These are phyloP conservation scores for Heteromyza rotundicornis DNA, from an alignment of 2,888 invertebrate species.

Conservation along the genomic window DNA sequence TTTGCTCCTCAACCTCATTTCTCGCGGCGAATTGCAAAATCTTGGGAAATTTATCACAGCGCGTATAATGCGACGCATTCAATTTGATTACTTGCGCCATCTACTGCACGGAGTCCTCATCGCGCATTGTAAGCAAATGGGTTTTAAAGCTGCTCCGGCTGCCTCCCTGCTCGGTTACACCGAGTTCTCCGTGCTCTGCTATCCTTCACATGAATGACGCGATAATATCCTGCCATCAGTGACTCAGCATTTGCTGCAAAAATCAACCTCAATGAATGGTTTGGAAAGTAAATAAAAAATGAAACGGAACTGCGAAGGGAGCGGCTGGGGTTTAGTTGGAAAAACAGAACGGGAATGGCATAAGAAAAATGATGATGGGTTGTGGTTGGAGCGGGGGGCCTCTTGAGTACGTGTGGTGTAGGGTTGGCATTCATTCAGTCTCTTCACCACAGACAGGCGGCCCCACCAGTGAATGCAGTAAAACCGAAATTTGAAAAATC, in stretches of 20 bases:
- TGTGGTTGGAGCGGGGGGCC: no score
- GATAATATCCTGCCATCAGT: constrained; percentile 49
- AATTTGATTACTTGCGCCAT: constrained; percentile 54
- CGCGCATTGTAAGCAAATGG: not conserved
- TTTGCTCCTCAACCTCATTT: not conserved
- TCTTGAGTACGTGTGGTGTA: no score
- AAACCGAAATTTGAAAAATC: constrained; percentile 5
- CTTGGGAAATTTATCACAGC: not conserved
- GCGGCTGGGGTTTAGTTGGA: no score
- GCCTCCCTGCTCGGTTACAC: not conserved
- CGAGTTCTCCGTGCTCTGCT: not conserved
- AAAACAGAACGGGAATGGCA: no score
- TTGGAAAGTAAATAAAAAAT: not conserved
- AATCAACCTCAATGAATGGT: no score
- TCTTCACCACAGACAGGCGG: not conserved
- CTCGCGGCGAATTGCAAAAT: not conserved
- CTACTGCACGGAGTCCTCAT: constrained; percentile 14
- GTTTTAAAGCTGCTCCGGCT: not conserved
- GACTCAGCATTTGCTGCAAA: constrained; percentile 14
- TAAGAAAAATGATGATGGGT: no score
- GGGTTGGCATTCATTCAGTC: no score
- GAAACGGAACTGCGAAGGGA: not conserved
- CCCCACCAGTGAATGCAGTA: not conserved
- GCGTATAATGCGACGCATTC: constrained; percentile 33
- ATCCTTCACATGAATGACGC: constrained; percentile 43